phyloP scores from a whole-genome alignment of 2,113 vertebrate genomes.

The Lagopus muta region DNA sequence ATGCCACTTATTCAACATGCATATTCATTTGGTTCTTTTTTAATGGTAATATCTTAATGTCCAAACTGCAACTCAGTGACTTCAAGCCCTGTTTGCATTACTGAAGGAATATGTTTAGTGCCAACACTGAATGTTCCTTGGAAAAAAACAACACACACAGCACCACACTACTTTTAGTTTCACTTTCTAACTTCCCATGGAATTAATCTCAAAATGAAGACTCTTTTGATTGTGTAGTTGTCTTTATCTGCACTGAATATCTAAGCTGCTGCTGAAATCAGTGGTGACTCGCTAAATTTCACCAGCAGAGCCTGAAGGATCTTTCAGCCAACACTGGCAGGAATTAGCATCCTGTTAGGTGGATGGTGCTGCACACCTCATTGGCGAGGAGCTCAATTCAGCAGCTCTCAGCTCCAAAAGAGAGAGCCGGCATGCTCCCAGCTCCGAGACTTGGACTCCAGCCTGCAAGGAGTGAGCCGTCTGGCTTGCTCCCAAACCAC shows the following conservation, averaged over 20 bases:
- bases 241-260: not conserved
- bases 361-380: not conserved
- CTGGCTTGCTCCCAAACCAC: not conserved
- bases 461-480: not conserved
- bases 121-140: not conserved
- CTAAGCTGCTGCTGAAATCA: not conserved
- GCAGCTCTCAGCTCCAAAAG: not conserved
- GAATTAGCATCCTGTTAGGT: not conserved
- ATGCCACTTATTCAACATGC: rapidly evolving
- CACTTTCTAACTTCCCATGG: not conserved
- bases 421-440: not conserved
- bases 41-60: not conserved
- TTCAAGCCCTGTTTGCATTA: not conserved
- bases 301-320: not conserved
- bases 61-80: not conserved
- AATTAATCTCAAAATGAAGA: not conserved
- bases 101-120: not conserved
- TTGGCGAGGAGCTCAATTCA: not conserved
- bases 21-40: not conserved
- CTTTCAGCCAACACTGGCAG: not conserved
- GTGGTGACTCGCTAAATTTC: not conserved
- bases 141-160: not conserved
- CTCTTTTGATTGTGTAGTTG: not conserved
- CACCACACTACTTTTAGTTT: not conserved
- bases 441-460: not conserved